Evolutionary conservation across 2,888 invertebrate genomes (phyloP), one percentile per base, ranked within the genome.

Genomic region (Eupithecia centaureata): DNA sequence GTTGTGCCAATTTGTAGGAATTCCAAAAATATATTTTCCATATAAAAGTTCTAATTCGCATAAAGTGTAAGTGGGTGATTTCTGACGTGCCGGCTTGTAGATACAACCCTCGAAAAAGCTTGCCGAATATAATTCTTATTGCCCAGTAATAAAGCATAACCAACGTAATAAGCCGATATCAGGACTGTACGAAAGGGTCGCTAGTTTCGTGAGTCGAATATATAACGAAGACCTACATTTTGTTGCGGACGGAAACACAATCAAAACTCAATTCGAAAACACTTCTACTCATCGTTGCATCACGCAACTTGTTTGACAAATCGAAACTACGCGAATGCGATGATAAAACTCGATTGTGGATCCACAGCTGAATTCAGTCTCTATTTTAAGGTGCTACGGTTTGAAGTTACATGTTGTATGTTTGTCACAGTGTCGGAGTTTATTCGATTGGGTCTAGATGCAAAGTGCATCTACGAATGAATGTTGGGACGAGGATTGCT

Each of bases 241-340:
- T 79, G 84, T 82, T 77, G 82, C 79, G 80, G 80, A 76, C 75
- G 84, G 82, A 81, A 87, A 87, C 84, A 88, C 87, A 89, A 89
- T 89, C 89, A 88, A 86, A 90, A 88, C 88, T 86, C 88, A 82
- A 87, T 88, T 85, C 82, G 82, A 84, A 85, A 87, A 87, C 88
- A 87, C 86, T 88, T 86, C 78, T 83, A 82, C 86, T 84, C 85
- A 85, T 86, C 83, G 82, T 76, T 79, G 78, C 79, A 85, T 85
- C 87, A 79, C 86, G 85, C 82, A 85, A 85, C 80, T 76, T 71
- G 71, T 65, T 74, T 73, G 73, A 76, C 80, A 79, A 77, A 82
- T 77, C 74, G 77, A 73, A 82, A 81, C 82, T 81, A 81, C 78
- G 78, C 79, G 73, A 72, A 73, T 67, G 60, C 66, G 70, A 61